phyloP scores from a whole-genome alignment of 2,888 invertebrate genomes.

The Tuta absoluta region DNA sequence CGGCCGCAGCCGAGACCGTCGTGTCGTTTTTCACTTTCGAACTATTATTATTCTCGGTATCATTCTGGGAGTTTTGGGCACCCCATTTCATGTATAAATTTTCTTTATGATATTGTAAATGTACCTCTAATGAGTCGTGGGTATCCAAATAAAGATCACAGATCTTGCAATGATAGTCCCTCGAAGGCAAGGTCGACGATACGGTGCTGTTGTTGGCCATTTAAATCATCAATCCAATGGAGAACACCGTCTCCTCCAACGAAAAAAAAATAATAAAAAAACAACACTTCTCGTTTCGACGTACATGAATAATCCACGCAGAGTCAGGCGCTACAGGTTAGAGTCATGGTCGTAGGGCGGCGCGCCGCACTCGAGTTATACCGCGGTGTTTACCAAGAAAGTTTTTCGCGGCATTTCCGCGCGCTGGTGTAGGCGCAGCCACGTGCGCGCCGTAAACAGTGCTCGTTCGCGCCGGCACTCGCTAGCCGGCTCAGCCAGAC shows the following conservation, averaged over 20 bases:
- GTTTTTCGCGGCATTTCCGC: conserved; percentile 78
- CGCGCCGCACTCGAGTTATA: conserved; percentile 60
- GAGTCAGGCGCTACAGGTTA: conserved; percentile 70
- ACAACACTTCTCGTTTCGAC: conserved; percentile 65
- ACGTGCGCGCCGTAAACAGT: conserved; percentile 77
- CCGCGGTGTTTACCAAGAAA: conserved; percentile 70
- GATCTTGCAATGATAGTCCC: conserved; percentile 87
- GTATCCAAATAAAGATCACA: conserved; percentile 89
- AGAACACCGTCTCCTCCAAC: conserved; percentile 77
- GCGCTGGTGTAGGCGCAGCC: conserved; percentile 66
- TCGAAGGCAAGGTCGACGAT: conserved; percentile 80
- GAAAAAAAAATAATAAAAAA: conserved; percentile 78
- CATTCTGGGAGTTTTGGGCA: conserved; percentile 79
- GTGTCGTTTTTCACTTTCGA: conserved; percentile 82
- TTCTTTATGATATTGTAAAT: conserved; percentile 90
- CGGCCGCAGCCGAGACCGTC: conserved; percentile 86
- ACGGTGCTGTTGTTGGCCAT: conserved; percentile 80
- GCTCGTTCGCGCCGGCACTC: conserved; percentile 37
- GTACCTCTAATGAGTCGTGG: conserved; percentile 88
- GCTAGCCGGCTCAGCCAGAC: conserved; percentile 32
- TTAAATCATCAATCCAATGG: conserved; percentile 75
- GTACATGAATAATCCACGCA: conserved; percentile 67
- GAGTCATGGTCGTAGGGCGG: conserved; percentile 62
- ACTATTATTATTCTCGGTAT: conserved; percentile 85
- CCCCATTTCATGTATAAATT: conserved; percentile 88